Base-by-base conservation (phyloP, 2,888 invertebrate genomes). In the Bombylius major region DNA sequence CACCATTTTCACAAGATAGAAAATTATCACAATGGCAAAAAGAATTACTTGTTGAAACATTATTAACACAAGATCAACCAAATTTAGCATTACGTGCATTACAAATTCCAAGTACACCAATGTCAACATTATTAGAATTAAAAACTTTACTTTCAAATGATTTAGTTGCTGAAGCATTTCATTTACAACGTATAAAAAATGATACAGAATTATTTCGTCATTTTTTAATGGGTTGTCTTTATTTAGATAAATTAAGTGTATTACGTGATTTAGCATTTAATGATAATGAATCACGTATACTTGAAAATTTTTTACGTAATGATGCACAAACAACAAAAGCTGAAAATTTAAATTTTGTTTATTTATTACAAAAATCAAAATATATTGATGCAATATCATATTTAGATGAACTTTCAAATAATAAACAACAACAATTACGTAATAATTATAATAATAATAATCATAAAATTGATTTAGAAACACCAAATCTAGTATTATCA, bases 301-400 rank as follows among this genome's bases (percentile, higher is more conserved):
- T 73, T 4, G 69, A 69, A 51, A 62, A 65, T 0, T 65, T 71
- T 57, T 56, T 74, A 5, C 33, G 54, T 9, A 67, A 67, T 11
- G 60, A 64, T 34, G 63, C 64, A 32, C 67, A 68, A 47, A 61
- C 67, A 0, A 60, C 63, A 0, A 63, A 64, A 8, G 63, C 69
- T 4, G 70, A 71, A 45, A 67, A 67, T 55, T 61, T 73, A 5
- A 69, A 72, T 50, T 64, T 75, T 47, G 68, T 73, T 0, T 65
- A 72, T 60, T 57, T 75, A 44, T 59, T 75, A 4, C 70, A 72
- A 54, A 69, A 70, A 44, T 68, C 66, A 4, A 72, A 71, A 54
- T 75, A 72, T 44, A 64, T 73, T 33, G 74, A 75, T 54, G 74
- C 75, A 0, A 67, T 72, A 4, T 64, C 67, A 0, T 69, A 71